Conservation (phyloP, 1,140 invertebrate species). For the Scaptomyza montana region DNA sequence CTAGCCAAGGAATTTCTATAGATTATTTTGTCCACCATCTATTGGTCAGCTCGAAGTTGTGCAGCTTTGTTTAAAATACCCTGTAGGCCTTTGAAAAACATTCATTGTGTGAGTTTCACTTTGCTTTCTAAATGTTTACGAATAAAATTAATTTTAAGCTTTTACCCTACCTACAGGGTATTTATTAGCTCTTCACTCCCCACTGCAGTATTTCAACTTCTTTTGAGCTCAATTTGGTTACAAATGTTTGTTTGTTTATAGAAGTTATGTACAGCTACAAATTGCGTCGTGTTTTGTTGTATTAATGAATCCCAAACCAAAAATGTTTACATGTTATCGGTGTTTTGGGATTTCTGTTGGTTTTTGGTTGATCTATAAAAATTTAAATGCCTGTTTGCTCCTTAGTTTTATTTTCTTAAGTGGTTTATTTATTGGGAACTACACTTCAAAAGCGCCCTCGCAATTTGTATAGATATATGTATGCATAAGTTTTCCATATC, state of each 20-base stretch:
- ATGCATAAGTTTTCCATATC: conserved; percentile 67
- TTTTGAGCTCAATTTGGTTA: conserved; percentile 17
- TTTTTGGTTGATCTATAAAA: conserved; percentile 49
- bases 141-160: too few relatives aligned
- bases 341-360: too few relatives aligned
- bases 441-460: conserved; percentile 61
- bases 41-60: conserved; percentile 60
- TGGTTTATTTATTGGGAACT: conserved; percentile 53
- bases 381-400: conserved; percentile 48
- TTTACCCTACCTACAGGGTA: conserved; percentile 2
- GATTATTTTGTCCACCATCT: conserved; percentile 71
- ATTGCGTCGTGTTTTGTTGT: conserved; percentile 32
- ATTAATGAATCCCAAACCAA: conserved; percentile 40
- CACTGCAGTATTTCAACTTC: conserved; percentile 2
- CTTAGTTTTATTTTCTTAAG: conserved; percentile 46
- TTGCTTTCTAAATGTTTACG: too few relatives aligned
- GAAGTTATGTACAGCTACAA: conserved; percentile 30
- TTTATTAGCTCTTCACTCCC: not conserved
- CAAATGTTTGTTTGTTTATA: conserved; percentile 37
- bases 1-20: conserved; percentile 62
- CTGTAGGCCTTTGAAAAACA: not conserved
- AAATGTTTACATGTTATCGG: conserved; percentile 37
- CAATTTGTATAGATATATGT: conserved; percentile 59
- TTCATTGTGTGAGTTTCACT: too few relatives aligned
- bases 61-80: conserved; percentile 11